phyloP scores from a whole-genome alignment of 2,797 vertebrate genomes.

The Ataeniobius toweri region DNA sequence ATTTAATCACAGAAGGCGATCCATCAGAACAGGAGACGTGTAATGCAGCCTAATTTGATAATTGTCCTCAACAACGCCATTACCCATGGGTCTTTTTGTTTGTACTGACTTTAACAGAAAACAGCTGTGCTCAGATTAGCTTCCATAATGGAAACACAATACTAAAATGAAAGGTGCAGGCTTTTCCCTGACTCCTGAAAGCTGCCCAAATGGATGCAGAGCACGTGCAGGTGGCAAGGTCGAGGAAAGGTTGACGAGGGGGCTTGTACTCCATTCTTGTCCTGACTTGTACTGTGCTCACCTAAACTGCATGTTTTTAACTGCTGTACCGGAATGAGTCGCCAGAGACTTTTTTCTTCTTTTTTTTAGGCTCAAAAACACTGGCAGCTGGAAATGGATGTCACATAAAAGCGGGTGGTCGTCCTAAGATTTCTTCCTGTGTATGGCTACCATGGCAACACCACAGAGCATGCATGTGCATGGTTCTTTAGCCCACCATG shows the following conservation, averaged over 20 bases:
- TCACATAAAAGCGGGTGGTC: constrained; percentile 65
- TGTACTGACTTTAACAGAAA: constrained; percentile 71
- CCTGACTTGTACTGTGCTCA: constrained; percentile 38
- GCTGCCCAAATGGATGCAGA: constrained; percentile 32
- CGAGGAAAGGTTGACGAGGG: constrained; percentile 10
- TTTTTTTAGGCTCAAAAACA: constrained; percentile 50
- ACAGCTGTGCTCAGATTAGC: constrained; percentile 72
- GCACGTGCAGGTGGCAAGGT: constrained; percentile 36
- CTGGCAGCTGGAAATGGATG: constrained; percentile 73
- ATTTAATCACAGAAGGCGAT: constrained; percentile 70
- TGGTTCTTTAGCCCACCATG: constrained; percentile 76
- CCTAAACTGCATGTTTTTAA: constrained; percentile 28
- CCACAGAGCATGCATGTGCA: constrained; percentile 20
- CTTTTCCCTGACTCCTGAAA: constrained; percentile 26
- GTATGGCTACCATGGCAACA: constrained; percentile 70
- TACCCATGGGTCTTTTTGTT: constrained; percentile 64
- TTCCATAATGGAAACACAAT: constrained; percentile 64
- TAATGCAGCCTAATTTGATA: constrained; percentile 77
- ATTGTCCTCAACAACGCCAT: constrained; percentile 67
- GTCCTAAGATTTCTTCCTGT: constrained; percentile 39
- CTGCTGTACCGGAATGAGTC: constrained; percentile 48
- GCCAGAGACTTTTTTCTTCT: constrained; percentile 18
- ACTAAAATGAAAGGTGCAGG: constrained; percentile 33
- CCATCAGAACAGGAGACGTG: constrained; percentile 64
- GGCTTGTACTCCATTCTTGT: constrained; percentile 41